Evolutionary conservation across 2,113 vertebrate species (phyloP), one percentile per base, ranked within the genome.

Genomic region (Motacilla tschutschensis): DNA sequence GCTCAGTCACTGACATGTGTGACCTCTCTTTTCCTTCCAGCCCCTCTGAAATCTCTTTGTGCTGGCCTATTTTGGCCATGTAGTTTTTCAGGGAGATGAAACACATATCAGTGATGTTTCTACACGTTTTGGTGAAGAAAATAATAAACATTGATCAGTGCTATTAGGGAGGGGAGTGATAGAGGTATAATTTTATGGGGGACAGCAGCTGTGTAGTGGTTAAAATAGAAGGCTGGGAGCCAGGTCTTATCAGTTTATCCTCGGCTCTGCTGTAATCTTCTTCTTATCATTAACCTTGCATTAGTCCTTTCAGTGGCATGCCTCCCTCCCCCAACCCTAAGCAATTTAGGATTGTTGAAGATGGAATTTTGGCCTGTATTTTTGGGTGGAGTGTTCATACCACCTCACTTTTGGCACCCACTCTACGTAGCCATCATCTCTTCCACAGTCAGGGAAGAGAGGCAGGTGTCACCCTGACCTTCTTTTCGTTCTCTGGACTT

Each of bases 161-260:
- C 53, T 90, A 17, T 20, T 53, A 12, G 57, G 53, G 71, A 90
- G 22, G 28, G 29, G 20, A 64, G 15, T 53, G 28, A 51, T 53
- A 67, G 53, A 91, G 41, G 43, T 38, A 25, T 38, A 64, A 79
- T n/a, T 87, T 91, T 38, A 38, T 83, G 55, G 79, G 72, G 46
- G 44, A 24, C 58, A 87, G 72, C 92, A 93, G 84, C 92, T 92
- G 84, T 4, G 1, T n/a, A 80, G 60, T 67, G 54, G 76, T 94
- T 93, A 85, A 90, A 90, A 90, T 71, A 91, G 81, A 90, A 82
- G 65, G 79, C 75, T 79, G 35, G 69, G 79, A 46, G 54, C 53
- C 87, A 90, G 46, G 65, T 87, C 65, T 93, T 88, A 90, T 10
- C 81, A 79, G 57, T 93, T 93, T 93, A 93, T 93, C 88, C 84